Percentiles rank a stretch among this genome's conserved stretches.
Evolutionary conservation across 2,888 invertebrate species (phyloP).

Genomic region (Lucinisca nassula): DNA sequence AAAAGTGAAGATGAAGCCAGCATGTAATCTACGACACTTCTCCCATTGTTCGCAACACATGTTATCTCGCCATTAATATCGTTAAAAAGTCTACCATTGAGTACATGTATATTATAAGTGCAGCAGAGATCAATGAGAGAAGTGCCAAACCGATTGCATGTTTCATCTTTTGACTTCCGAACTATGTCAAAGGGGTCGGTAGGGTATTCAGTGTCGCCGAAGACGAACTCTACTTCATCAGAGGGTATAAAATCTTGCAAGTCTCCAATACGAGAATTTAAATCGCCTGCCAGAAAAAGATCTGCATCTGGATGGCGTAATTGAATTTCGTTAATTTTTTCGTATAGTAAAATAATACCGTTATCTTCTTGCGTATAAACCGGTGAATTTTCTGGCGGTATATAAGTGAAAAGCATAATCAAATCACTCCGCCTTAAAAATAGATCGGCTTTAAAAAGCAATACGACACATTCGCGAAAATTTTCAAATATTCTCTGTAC

Average conservation of each 20-base stretch:
- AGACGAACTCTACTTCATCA: slow-evolving; percentile 31
- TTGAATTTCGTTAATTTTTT: slow-evolving; percentile 31
- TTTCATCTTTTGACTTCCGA: slow-evolving; percentile 23
- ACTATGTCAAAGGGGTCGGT: slow-evolving; percentile 14
- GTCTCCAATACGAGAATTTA: slow-evolving; percentile 43
- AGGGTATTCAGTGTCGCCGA: slow-evolving; percentile 21
- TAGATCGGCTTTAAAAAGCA: not conserved
- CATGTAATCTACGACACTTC: slow-evolving; percentile 48
- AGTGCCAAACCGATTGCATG: slow-evolving; percentile 35
- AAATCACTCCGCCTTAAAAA: not conserved
- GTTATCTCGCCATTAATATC: slow-evolving; percentile 33
- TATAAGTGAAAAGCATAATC: slow-evolving; percentile 28
- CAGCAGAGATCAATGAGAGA: slow-evolving; percentile 45
- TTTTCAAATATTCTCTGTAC: slow-evolving; percentile 4
- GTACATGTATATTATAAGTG: slow-evolving; percentile 20
- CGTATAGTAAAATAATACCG: slow-evolving; percentile 28
- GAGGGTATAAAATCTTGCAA: slow-evolving; percentile 29
- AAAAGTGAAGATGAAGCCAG: too few species aligned
- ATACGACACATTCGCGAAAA: slow-evolving; percentile 8
- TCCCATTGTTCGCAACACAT: slow-evolving; percentile 32
- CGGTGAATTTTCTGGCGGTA: slow-evolving; percentile 37
- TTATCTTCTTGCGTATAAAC: slow-evolving; percentile 25
- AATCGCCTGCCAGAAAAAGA: slow-evolving; percentile 41
- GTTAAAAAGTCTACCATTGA: slow-evolving; percentile 34
- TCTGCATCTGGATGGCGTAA: slow-evolving; percentile 9